Evolutionary conservation across 2,113 vertebrate genomes (phyloP).

Genomic region (Pollachius pollachius): DNA sequence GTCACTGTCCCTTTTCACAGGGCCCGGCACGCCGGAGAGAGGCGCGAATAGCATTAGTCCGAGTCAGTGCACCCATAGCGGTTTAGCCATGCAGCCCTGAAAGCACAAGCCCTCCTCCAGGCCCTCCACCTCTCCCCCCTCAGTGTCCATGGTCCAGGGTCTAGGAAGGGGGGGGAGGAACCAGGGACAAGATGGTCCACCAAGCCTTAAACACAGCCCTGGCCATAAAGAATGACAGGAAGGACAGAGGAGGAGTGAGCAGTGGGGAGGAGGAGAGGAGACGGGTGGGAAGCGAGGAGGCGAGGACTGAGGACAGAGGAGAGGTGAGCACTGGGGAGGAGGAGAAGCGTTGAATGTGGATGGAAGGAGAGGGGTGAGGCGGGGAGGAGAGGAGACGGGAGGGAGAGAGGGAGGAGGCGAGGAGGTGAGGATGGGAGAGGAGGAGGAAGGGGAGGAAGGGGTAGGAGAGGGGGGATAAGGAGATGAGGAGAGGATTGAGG

Average conservation of each 20-base stretch:
- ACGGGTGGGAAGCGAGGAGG: too few species aligned
- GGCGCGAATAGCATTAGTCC: slow-evolving; percentile 72
- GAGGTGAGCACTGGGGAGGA: too few species aligned
- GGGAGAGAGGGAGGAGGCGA: background rate
- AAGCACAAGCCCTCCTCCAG: slow-evolving; percentile 63
- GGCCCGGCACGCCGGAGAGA: slow-evolving; percentile 64
- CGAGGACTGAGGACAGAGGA: background rate
- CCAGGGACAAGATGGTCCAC: background rate
- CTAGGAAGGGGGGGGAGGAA: background rate
- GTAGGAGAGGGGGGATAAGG: slow-evolving; percentile 22
- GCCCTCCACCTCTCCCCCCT: slow-evolving; percentile 41
- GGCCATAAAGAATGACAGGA: background rate
- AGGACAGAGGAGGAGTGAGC: background rate
- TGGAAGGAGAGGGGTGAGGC: too few species aligned
- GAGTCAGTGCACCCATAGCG: slow-evolving; percentile 71
- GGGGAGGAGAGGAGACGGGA: background rate
- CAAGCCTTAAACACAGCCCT: background rate
- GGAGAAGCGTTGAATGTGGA: background rate
- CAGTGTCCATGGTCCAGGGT: too few species aligned
- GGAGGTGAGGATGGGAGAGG: too few species aligned
- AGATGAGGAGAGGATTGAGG: background rate
- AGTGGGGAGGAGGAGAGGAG: too few species aligned
- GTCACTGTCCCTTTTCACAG: slow-evolving; percentile 53
- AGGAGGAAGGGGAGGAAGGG: too few species aligned
- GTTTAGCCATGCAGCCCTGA: slow-evolving; percentile 68